A percentile compares a stretch with the other conserved stretches of the same genome.
Evolutionary conservation across 2,888 invertebrate genomes (phyloP).

Genomic region (Drosophila emarginata): DNA sequence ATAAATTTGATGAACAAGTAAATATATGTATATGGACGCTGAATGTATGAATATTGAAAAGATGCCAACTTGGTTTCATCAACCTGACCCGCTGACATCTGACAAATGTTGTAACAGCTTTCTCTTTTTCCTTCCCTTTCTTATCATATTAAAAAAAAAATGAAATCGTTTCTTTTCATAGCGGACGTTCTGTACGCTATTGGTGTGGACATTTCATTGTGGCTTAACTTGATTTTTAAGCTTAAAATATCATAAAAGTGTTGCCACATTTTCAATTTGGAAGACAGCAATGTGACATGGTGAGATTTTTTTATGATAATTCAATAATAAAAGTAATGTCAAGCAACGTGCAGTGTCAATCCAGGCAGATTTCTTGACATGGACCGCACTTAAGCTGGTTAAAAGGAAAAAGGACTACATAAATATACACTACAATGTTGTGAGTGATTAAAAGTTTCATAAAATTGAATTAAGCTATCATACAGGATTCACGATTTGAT

Average conservation of each 20-base stretch:
- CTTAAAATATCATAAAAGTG: background rate
- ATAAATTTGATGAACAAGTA: background rate
- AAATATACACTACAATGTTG: too few relatives aligned
- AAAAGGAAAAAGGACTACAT: too few relatives aligned
- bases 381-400: background rate
- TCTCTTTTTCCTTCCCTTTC: background rate
- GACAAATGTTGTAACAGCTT: background rate
- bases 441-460: background rate
- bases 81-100: background rate
- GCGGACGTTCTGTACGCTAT: background rate
- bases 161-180: background rate
- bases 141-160: background rate
- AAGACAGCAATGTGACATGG: background rate
- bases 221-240: background rate
- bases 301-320: background rate
- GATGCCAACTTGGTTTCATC: background rate
- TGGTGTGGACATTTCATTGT: conserved; percentile 4
- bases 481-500: too few relatives aligned
- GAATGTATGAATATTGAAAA: background rate
- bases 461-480: background rate
- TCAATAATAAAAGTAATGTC: background rate
- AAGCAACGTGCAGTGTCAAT: too few relatives aligned
- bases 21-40: background rate
- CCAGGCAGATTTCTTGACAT: background rate
- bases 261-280: background rate